Base-by-base conservation (phyloP, 2,888 invertebrate genomes). In the Serripes groenlandicus region DNA sequence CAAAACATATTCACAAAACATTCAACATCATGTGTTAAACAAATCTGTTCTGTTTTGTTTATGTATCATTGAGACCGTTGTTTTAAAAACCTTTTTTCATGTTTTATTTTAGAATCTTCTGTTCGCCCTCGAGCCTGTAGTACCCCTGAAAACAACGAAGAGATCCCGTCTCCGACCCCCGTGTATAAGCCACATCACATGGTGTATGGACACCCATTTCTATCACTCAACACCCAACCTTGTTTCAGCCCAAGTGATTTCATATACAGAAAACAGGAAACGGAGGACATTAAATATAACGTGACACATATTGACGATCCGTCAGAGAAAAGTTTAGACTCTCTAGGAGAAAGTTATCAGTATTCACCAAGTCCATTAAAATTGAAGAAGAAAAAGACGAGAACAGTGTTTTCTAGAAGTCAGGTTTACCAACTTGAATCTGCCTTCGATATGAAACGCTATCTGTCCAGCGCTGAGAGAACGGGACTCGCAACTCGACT, bases 401-500 rank as follows among this genome's bases (percentile, higher is more conserved):
- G 86, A 68, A 86, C 86, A 32, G 86, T 86, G 34, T 86, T 86
- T 74, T 86, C 86, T 1, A 71, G 86, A 42, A 84, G 64, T 71
- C 86, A 86, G 49, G 75, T 86, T 15, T 86, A 86, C 42, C 84
- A 86, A 62, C 64, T 86, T n/a, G 86, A 86, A 69, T 64, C 75
- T 28, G 86, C 86, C 7, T 86, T 86, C 68, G 86, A 86, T 28
- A 78, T 80, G 82, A 86, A 86, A 35, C 60, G 86, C 2, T 86
- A 86, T 68, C 68, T 86, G 9, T 84, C 86, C 0, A 84, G 80
- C 49, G 78, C 86, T 2, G 86, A 86, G 74, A 68, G 86, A 56
- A 28, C 84, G 2, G 82, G 80, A 15, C 78, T 86, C 15, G 86
- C 86, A 21, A 64, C 78, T 5, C 58, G 72, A 28, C 74, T 86